Percentiles rank a stretch among this genome's conserved stretches.
These are phyloP conservation scores for Azorinus chamasolen DNA, from an alignment of 2,888 invertebrate genomes.

Conservation along the genomic window DNA sequence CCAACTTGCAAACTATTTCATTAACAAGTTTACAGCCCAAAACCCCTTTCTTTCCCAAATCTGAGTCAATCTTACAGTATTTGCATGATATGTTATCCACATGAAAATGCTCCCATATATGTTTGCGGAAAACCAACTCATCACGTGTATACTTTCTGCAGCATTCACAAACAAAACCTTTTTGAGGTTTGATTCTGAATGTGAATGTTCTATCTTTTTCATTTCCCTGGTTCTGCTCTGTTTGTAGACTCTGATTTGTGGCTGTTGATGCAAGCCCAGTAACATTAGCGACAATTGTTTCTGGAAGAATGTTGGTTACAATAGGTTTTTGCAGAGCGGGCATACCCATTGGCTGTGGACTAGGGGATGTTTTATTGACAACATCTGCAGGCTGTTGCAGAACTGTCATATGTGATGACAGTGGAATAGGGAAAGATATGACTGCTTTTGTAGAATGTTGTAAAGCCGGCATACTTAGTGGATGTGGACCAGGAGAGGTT, in stretches of 20 bases:
- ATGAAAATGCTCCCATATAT: constrained; percentile 74
- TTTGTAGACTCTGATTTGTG: constrained; percentile 18
- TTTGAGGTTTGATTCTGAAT: constrained; percentile 52
- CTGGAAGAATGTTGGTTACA: no score
- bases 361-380: no score
- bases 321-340: no score
- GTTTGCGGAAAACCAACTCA: constrained; percentile 62
- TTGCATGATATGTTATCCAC: constrained; percentile 34
- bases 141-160: constrained; percentile 60
- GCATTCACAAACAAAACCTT: constrained; percentile 61
- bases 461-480: no score
- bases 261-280: no score
- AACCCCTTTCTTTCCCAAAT: constrained; percentile 13
- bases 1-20: constrained; percentile 49
- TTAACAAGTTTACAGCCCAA: constrained; percentile 42
- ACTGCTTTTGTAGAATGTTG: no score
- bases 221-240: constrained; percentile 14
- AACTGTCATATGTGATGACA: no score
- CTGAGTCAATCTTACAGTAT: constrained; percentile 29
- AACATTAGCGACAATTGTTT: no score
- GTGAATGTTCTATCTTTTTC: constrained; percentile 21
- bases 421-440: no score
- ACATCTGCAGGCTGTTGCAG: no score
- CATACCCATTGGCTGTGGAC: no score
- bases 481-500: no score